phyloP scores from a whole-genome alignment of 2,888 invertebrate species.

The Loripinus fragilis region DNA sequence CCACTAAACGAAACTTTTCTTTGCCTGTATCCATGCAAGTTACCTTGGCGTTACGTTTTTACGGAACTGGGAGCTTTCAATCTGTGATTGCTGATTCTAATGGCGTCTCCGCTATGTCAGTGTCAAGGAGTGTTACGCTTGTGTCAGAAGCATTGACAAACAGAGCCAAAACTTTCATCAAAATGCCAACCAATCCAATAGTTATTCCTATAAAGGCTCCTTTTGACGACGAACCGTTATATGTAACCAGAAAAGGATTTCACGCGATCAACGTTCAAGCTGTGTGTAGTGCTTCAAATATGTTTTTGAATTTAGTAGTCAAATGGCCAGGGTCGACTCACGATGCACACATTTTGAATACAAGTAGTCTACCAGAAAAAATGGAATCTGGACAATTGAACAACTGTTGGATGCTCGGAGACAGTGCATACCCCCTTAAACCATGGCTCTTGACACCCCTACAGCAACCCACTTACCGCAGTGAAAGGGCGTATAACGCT shows the following conservation, averaged over 20 bases:
- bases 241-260: slow-evolving; percentile 14
- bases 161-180: background rate
- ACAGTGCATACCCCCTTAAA: slow-evolving; percentile 21
- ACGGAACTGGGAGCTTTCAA: background rate
- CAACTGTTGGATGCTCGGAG: slow-evolving; percentile 26
- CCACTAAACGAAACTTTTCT: background rate
- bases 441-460: slow-evolving; percentile 16
- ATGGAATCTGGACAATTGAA: background rate
- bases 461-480: background rate
- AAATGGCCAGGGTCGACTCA: slow-evolving; percentile 7
- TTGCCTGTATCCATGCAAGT: slow-evolving; percentile 31
- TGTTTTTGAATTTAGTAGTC: background rate
- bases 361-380: background rate
- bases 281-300: background rate
- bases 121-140: background rate
- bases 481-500: background rate
- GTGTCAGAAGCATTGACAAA: background rate
- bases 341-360: background rate
- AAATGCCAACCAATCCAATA: background rate
- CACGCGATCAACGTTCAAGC: slow-evolving; percentile 16
- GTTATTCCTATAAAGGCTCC: slow-evolving; percentile 10
- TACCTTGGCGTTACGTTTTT: background rate
- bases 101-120: background rate
- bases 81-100: background rate
- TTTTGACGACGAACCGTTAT: background rate